Conservation (phyloP, 2,113 vertebrate genomes). For the Siphamia tubifer region DNA sequence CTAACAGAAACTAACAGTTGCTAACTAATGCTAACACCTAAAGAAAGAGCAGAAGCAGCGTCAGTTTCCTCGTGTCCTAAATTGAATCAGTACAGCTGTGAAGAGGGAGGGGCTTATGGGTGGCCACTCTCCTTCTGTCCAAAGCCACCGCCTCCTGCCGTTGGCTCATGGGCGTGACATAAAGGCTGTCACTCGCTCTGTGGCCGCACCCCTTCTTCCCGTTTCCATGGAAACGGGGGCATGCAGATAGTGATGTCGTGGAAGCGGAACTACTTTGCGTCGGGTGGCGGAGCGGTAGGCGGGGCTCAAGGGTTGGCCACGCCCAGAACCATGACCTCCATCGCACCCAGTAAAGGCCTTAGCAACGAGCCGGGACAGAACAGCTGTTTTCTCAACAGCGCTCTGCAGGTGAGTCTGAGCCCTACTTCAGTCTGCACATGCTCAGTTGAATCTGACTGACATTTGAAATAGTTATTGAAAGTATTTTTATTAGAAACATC, state of each 20-base stretch:
- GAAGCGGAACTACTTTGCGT: slow-evolving; percentile 82
- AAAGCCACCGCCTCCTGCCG: too few species aligned
- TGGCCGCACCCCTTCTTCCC: slow-evolving; percentile 53
- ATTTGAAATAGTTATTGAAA: too few species aligned
- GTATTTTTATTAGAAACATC: too few species aligned
- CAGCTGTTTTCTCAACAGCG: slow-evolving; percentile 97
- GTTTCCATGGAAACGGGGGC: slow-evolving; percentile 43
- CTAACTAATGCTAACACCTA: too few species aligned
- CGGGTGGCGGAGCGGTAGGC: slow-evolving; percentile 64
- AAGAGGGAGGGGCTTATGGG: too few species aligned
- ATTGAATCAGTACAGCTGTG: too few species aligned
- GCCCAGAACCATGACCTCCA: slow-evolving; percentile 91
- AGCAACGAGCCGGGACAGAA: slow-evolving; percentile 97
- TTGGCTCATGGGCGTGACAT: slow-evolving; percentile 78
- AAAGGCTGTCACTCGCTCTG: slow-evolving; percentile 53
- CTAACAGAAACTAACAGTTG: too few species aligned
- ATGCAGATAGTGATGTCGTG: slow-evolving; percentile 79
- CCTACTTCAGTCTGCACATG: too few species aligned
- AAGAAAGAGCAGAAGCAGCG: too few species aligned
- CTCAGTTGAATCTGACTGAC: too few species aligned
- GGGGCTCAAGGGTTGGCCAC: slow-evolving; percentile 71
- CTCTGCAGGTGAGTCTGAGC: slow-evolving; percentile 91
- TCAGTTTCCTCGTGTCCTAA: too few species aligned
- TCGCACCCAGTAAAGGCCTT: slow-evolving; percentile 95
- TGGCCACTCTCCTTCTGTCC: slow-evolving; percentile 52